These are phyloP conservation scores for Aphaenogaster floridana DNA, from an alignment of 1,140 invertebrate genomes.

Conservation along the genomic window DNA sequence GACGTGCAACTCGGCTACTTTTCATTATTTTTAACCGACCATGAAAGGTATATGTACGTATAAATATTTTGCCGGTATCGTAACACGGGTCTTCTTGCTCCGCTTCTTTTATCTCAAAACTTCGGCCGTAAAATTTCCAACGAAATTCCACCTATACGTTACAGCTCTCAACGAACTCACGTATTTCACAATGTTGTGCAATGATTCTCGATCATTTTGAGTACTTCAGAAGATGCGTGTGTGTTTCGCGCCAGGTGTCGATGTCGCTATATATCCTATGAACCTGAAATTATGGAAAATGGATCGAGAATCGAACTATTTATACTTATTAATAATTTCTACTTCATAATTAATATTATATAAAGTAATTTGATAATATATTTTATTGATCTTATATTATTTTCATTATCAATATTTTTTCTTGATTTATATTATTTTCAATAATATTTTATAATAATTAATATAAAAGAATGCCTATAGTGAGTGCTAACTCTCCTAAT, in stretches of 20 bases:
- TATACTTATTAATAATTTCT: not conserved
- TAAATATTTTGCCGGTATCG: constrained; percentile 18
- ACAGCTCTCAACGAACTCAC: not conserved
- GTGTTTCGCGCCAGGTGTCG: constrained; percentile 11
- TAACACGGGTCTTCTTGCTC: not conserved
- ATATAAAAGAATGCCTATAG: not conserved
- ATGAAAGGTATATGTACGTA: constrained; percentile 25
- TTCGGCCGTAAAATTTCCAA: not conserved
- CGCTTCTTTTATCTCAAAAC: not conserved
- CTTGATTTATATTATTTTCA: not conserved
- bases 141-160: not conserved
- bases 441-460: constrained; percentile 6
- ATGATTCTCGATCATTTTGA: constrained; percentile 18
- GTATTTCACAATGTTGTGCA: not conserved
- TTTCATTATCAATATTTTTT: not conserved
- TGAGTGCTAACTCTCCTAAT: not conserved
- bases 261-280: not conserved
- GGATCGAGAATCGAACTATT: not conserved
- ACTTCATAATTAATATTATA: not conserved
- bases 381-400: not conserved
- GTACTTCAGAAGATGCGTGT: not conserved
- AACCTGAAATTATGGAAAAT: not conserved
- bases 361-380: not conserved
- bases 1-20: constrained; percentile 52
- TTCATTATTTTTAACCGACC: constrained; percentile 68